Evolutionary conservation across 2,797 vertebrate genomes (phyloP), one percentile per base, ranked within the genome.

Genomic region (Molossus molossus): DNA sequence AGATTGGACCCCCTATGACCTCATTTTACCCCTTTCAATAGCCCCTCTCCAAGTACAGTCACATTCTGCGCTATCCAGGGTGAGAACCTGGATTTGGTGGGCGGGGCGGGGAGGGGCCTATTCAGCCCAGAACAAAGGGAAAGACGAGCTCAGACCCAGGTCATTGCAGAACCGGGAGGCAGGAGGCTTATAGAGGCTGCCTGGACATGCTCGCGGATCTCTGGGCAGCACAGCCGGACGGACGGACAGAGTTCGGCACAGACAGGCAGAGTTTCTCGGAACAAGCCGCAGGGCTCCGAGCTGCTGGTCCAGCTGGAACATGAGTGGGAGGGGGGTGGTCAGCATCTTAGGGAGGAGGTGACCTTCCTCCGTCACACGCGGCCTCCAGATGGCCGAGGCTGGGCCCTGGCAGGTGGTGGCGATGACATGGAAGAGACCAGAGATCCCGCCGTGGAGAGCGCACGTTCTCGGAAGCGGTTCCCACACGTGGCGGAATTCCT

Each of bases 91-190:
- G 50, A 15, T 62, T 45, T 45, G 73, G 45, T 14, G 25, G 29
- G 76, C 2, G 6, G 8, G 1, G 20, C 33, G 23, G 2, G 25
- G 20, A 25, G 57, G 15, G 21, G 48, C 17, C 8, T 1, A 12
- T 37, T n/a, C 65, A 27, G 62, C 33, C 64, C 21, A 6, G 21
- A 2, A 83, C 27, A 20, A 29, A 20, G 15, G 75, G 9, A 21
- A 4, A 69, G 4, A 37, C 6, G 84, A 58, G 29, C 58, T 9
- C 65, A 45, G 23, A 0, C 3, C 0, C 3, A 9, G 55, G 57
- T n/a, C 57, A 0, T 7, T 18, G 5, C 4, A 7, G 45, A 69
- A 13, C 50, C 0, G 0, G 11, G 57, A 25, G 57, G 25, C 4
- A 6, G 5, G 5, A 18, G 87, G 13, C 1, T 2, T 9, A 2